A percentile compares a stretch with the other conserved stretches of the same genome.
phyloP scores from a whole-genome alignment of 2,797 vertebrate genomes.

The Eospalax fontanierii region DNA sequence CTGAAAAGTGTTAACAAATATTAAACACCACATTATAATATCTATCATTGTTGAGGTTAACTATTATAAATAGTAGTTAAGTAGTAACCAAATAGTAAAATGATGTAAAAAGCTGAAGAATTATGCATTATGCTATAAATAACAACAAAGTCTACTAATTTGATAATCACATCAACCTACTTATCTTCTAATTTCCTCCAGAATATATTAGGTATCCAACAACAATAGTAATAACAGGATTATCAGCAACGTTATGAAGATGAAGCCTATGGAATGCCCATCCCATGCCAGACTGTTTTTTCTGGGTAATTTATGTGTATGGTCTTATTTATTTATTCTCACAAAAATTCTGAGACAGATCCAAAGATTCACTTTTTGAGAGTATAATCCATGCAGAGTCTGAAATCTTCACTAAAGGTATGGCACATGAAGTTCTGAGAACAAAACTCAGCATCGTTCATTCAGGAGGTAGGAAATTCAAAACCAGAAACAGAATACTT shows the following conservation, averaged over 20 bases:
- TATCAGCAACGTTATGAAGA: background rate
- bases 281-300: background rate
- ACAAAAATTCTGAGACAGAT: background rate
- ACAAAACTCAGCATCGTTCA: background rate
- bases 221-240: background rate
- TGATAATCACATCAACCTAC: background rate
- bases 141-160: conserved; percentile 31
- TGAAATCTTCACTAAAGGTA: background rate
- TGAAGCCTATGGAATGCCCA: background rate
- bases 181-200: conserved; percentile 22
- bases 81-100: conserved; percentile 51
- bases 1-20: conserved; percentile 39
- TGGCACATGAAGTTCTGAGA: background rate
- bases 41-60: background rate
- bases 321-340: background rate
- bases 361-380: background rate
- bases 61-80: too few relatives aligned
- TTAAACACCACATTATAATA: background rate
- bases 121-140: background rate
- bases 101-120: conserved; percentile 19
- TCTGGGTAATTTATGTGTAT: background rate
- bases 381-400: too few relatives aligned
- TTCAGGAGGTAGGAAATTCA: background rate
- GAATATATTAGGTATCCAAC: background rate
- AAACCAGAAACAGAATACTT: background rate